phyloP scores from a whole-genome alignment of 37 sponge, comb jelly and placozoan species.

The Ianthella basta region DNA sequence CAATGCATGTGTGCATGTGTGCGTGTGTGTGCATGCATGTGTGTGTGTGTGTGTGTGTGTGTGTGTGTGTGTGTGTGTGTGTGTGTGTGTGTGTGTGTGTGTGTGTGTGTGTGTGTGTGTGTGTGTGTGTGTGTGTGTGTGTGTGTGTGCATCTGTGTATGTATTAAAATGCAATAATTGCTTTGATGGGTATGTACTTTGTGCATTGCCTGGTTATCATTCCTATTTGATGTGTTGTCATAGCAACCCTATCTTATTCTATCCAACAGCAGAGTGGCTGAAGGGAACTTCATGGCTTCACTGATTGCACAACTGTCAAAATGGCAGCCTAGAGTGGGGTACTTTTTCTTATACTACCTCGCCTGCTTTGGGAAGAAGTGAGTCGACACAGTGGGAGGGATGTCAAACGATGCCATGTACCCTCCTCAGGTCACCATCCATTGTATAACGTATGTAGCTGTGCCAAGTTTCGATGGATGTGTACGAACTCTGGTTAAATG shows the following conservation, averaged over 20 bases:
- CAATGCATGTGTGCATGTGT: conserved; percentile 10
- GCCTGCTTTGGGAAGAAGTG: conserved; percentile 21
- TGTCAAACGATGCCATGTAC: too few relatives aligned
- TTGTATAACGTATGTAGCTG: too few relatives aligned
- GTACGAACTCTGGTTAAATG: too few relatives aligned
- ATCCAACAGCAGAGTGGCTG: not conserved
- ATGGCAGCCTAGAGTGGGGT: not conserved
- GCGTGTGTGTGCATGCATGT: conserved; percentile 19
- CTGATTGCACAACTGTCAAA: not conserved
- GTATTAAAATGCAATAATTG: not conserved
- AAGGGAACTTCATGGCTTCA: not conserved
- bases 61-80: conserved; percentile 35
- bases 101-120: not conserved
- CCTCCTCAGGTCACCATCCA: too few relatives aligned
- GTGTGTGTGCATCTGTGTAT: not conserved
- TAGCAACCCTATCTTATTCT: not conserved
- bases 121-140: not conserved
- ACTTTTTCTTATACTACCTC: conserved; percentile 2
- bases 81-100: conserved; percentile 14
- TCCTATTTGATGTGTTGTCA: not conserved
- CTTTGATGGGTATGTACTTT: not conserved
- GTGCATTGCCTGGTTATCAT: not conserved
- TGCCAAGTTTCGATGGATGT: too few relatives aligned
- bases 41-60: conserved; percentile 45
- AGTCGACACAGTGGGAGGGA: too few relatives aligned